Evolutionary conservation across 1,140 invertebrate genomes (phyloP).

Genomic region (Leguminivora glycinivorella): DNA sequence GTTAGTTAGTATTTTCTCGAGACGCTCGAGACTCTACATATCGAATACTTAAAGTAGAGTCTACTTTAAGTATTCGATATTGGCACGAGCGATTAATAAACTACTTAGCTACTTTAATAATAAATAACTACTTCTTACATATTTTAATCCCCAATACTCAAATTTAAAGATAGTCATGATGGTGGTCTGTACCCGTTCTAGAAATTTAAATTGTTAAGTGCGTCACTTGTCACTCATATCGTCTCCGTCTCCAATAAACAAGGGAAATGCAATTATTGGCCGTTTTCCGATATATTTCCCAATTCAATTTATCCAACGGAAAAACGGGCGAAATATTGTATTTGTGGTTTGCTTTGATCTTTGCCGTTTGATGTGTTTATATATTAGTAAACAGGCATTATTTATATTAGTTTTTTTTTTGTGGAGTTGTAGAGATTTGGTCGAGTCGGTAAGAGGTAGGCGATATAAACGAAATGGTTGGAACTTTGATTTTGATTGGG

Average conservation of each 20-base stretch:
- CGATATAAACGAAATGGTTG: neutral
- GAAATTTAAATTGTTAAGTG: conserved; percentile 8
- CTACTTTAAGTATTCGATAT: too few relatives aligned
- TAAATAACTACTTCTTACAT: too few relatives aligned
- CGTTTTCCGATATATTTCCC: conserved; percentile 38
- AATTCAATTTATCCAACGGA: conserved; percentile 32
- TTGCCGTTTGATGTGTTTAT: neutral
- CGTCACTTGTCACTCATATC: too few relatives aligned
- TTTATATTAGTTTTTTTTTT: conserved; percentile 5
- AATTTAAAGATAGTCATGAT: neutral
- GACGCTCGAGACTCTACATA: too few relatives aligned
- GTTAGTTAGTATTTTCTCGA: too few relatives aligned
- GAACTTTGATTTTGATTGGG: neutral
- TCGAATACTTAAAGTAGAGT: too few relatives aligned
- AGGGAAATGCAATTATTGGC: conserved; percentile 43
- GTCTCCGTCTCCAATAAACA: neutral
- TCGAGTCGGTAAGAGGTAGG: neutral
- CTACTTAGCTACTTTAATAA: too few relatives aligned
- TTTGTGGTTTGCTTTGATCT: neutral
- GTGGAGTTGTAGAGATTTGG: neutral
- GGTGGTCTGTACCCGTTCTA: neutral
- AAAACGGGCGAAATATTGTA: neutral
- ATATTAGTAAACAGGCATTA: neutral
- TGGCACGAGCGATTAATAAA: too few relatives aligned
- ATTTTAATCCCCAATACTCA: too few relatives aligned